Percentiles rank a stretch among this genome's conserved stretches.
These are phyloP conservation scores for Phaethon lepturus DNA, from an alignment of 2,113 vertebrate species.

Conservation along the genomic window DNA sequence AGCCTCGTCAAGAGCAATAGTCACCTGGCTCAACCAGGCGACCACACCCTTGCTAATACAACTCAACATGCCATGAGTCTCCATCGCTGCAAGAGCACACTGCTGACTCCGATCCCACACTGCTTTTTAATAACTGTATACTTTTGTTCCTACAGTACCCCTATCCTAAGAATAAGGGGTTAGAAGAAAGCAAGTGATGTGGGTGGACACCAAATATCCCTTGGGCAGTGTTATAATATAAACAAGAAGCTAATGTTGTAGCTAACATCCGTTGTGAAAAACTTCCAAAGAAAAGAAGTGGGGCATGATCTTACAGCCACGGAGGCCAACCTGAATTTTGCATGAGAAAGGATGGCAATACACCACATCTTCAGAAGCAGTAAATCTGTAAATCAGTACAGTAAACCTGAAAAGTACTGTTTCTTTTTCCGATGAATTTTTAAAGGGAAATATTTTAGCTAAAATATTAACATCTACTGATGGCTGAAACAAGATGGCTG, in stretches of 20 bases:
- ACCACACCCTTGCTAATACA: not conserved
- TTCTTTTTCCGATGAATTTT: not conserved
- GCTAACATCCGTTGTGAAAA: not conserved
- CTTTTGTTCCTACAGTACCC: not conserved
- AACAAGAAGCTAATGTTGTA: not conserved
- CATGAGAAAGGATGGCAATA: not conserved
- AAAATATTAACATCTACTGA: not conserved
- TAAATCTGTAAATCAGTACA: not conserved
- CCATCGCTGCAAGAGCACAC: not conserved
- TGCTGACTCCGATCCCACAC: accelerated
- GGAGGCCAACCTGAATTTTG: not conserved
- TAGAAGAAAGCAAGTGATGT: not conserved
- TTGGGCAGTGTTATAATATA: not conserved
- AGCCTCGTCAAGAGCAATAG: not conserved
- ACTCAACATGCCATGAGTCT: not conserved
- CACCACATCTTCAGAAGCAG: not conserved
- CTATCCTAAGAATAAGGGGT: not conserved
- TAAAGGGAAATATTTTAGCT: not conserved
- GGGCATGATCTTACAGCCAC: not conserved
- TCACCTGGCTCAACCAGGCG: accelerated
- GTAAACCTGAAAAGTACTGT: not conserved
- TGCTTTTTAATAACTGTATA: not conserved
- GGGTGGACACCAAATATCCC: not conserved
- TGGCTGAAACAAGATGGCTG: not conserved
- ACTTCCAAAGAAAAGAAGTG: not conserved